These are phyloP conservation scores for Mercenaria mercenaria DNA, from an alignment of 1,140 invertebrate species.

Conservation along the genomic window DNA sequence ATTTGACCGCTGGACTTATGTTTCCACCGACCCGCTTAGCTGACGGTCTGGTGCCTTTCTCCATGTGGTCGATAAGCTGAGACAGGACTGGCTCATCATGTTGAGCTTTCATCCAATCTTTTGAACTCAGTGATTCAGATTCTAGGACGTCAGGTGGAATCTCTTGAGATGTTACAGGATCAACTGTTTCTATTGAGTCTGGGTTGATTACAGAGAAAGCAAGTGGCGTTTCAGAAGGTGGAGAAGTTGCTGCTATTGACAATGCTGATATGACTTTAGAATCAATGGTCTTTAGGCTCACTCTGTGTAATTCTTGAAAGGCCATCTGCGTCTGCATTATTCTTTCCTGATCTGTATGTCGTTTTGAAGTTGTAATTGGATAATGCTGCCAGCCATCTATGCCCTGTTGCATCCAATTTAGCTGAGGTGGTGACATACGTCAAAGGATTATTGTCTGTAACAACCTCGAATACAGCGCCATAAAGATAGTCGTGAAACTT, in stretches of 20 bases:
- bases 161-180: no score
- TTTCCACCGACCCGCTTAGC: no score
- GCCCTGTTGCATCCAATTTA: slow-evolving; percentile 7
- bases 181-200: neutral
- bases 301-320: slow-evolving; percentile 29
- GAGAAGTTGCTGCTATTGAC: neutral
- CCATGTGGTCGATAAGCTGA: no score
- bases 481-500: slow-evolving; percentile 66
- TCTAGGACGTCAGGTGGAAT: no score
- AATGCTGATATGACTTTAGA: neutral
- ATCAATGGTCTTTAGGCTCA: neutral
- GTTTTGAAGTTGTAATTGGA: slow-evolving; percentile 56
- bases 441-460: neutral
- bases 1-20: no score
- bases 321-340: slow-evolving; percentile 62
- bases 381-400: slow-evolving; percentile 63
- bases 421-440: neutral
- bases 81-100: no score
- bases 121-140: no score
- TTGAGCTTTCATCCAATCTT: no score
- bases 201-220: neutral
- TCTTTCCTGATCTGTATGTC: slow-evolving; percentile 46
- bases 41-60: no score
- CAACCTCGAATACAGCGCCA: slow-evolving; percentile 29
- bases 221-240: neutral